Evolutionary conservation across 2,113 vertebrate genomes (phyloP).

Genomic region (Callocephalon fimbriatum): DNA sequence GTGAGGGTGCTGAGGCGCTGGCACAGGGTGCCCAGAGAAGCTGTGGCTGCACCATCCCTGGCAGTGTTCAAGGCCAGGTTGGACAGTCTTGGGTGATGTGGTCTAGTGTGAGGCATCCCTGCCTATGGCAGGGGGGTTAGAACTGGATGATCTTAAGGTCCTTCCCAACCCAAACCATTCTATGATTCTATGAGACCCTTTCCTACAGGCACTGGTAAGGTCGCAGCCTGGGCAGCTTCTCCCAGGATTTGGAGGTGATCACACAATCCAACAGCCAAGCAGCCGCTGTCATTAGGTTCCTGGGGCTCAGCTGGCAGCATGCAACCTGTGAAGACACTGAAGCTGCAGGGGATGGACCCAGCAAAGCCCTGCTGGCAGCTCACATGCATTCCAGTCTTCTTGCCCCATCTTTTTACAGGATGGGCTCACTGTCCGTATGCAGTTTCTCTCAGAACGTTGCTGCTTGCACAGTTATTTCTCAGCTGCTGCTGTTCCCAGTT

Average conservation of each 20-base stretch:
- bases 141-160: too few relatives aligned
- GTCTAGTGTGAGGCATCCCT: background rate
- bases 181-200: background rate
- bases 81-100: background rate
- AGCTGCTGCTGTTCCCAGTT: background rate
- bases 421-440: rapidly evolving
- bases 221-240: background rate
- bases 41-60: background rate
- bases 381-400: rapidly evolving
- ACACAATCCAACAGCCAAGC: rapidly evolving
- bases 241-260: background rate
- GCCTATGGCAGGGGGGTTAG: background rate
- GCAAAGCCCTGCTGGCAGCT: background rate
- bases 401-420: background rate
- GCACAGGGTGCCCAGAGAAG: background rate
- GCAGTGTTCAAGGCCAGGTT: background rate
- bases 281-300: rapidly evolving
- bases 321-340: background rate
- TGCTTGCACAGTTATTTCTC: background rate
- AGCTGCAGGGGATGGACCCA: background rate
- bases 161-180: background rate
- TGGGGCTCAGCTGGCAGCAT: background rate
- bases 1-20: background rate
- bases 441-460: background rate
- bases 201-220: rapidly evolving